Base-by-base conservation (phyloP, 2,888 invertebrate species). In the Nipponacmea schrenckii region DNA sequence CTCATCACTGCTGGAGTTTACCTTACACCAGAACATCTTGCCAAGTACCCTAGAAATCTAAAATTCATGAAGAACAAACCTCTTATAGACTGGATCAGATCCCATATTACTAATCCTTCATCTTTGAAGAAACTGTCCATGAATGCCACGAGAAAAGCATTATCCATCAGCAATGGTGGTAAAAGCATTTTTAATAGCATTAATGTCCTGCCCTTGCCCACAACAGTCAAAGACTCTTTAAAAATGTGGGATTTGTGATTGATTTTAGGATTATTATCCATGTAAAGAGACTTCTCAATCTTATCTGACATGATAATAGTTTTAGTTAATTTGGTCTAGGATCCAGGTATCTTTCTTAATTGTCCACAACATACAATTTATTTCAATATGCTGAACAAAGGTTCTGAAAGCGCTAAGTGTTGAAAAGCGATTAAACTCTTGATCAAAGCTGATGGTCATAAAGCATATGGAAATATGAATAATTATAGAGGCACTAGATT, bases 1-100 rank as follows among this genome's bases (percentile, higher is more conserved):
- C 68, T 83, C 20, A 69, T 83, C 12, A 68, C 77, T 46, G 77
- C 79, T 12, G 81, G 81, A 10, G 80, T 73, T 0, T 67, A 69
- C 20, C 68, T 81, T 31, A 77, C 78, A 17, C 72, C 67, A 17
- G 39, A 72, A 17, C 67, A 79, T n/a, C 68, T 81, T 14, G 62
- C 68, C 31, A 74, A 73, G 14, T 81, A 79, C 65, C 82, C 82
- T 2, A 74, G 77, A 17, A 80, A 80, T 66, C 80, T 81, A 17
- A 77, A 77, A 67, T 75, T 81, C 24, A 81, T 81, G 81, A 71
- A 74, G 66, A 79, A 79, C 68, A 44, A 64, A 10, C 68, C 70
- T 17, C 69, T 79, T 1, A 73, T 68, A 26, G 24, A 39, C 20
- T 69, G 77, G 70, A 67, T 81, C 27, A 50, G 73, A 46, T 69